Conservation (phyloP, 2,113 vertebrate genomes). For the Paradisaea rubra region DNA sequence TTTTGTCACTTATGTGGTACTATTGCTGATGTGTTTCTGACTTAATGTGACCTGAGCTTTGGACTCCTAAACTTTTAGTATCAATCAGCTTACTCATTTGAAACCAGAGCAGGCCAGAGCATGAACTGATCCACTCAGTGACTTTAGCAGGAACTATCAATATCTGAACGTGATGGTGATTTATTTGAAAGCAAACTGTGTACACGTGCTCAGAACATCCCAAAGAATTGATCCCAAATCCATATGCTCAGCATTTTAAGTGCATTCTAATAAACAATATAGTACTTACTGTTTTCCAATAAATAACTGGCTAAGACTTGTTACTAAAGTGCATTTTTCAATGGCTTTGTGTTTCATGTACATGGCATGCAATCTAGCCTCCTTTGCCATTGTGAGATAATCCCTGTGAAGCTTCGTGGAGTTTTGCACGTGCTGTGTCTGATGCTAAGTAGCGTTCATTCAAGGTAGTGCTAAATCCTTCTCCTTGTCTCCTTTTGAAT, state of each 20-base stretch:
- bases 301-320: not conserved
- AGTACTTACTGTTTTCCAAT: not conserved
- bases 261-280: not conserved
- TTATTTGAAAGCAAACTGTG: not conserved
- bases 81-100: not conserved
- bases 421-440: not conserved
- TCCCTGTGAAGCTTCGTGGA: not conserved
- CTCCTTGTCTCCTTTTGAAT: not conserved
- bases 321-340: not conserved
- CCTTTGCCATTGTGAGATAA: not conserved
- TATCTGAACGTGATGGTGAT: not conserved
- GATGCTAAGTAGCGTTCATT: not conserved
- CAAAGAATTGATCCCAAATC: not conserved
- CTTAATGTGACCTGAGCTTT: not conserved
- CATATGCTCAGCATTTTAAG: not conserved
- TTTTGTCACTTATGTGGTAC: not conserved
- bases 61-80: not conserved
- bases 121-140: not conserved
- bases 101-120: not conserved
- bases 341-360: not conserved
- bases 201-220: not conserved
- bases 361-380: rapidly evolving
- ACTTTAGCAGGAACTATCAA: not conserved
- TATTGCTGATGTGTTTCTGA: not conserved
- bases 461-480: not conserved